Evolutionary conservation across 2,797 vertebrate species (phyloP).

Genomic region (Lerista edwardsae): DNA sequence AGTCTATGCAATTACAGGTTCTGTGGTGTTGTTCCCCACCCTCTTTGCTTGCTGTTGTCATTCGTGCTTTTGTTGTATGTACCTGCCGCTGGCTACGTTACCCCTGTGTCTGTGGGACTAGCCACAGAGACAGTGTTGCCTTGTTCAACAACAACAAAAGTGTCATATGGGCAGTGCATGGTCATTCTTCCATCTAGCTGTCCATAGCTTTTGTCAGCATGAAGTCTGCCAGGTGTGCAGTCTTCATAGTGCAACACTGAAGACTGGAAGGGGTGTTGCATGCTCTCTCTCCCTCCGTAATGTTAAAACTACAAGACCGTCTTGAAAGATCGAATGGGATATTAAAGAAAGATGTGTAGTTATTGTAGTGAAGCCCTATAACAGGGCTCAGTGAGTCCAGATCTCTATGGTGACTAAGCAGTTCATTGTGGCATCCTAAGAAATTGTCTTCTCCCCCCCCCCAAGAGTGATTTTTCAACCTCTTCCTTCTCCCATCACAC

Average conservation of each 20-base stretch:
- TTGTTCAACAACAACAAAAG: not conserved
- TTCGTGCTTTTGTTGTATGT: not conserved
- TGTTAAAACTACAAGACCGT: no score
- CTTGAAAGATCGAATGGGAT: not conserved
- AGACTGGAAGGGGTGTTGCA: not conserved
- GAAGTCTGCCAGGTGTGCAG: not conserved
- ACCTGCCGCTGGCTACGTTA: not conserved
- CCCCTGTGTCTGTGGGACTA: not conserved
- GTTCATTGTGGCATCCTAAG: no score
- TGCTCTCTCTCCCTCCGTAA: no score
- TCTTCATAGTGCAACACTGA: not conserved
- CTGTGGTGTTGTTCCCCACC: not conserved
- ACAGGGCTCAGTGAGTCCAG: no score
- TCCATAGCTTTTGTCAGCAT: not conserved
- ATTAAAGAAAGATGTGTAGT: not conserved
- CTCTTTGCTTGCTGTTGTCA: not conserved
- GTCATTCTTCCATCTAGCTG: not conserved
- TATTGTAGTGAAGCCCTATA: no score
- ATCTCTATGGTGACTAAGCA: no score
- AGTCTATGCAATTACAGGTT: not conserved
- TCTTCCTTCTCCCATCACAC: no score
- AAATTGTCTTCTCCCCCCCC: no score
- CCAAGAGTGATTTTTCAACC: no score
- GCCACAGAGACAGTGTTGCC: no score
- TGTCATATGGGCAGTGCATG: not conserved